These are phyloP conservation scores for Apteryx owenii DNA, from an alignment of 2,113 vertebrate species.

Conservation along the genomic window DNA sequence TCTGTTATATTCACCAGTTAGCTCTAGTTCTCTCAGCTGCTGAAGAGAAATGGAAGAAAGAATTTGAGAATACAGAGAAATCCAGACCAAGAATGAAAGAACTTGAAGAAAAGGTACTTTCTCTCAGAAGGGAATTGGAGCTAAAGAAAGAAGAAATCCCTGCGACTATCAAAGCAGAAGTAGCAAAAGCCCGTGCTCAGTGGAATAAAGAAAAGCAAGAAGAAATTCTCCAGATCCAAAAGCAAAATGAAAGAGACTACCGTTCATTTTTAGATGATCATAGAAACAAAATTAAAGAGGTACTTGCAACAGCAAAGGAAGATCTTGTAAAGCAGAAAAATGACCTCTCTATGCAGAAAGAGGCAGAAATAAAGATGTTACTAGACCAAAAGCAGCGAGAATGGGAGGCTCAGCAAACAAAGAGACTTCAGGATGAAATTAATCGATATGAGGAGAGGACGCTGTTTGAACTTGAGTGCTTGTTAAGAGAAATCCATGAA, in stretches of 20 bases:
- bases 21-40: constrained; percentile 74
- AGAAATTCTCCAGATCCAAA: constrained; percentile 83
- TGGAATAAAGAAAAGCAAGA: constrained; percentile 92
- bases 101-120: constrained; percentile 81
- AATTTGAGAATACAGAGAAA: constrained; percentile 69
- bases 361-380: constrained; percentile 80
- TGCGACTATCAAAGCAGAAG: constrained; percentile 85
- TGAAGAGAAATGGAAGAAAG: constrained; percentile 84
- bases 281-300: constrained; percentile 81
- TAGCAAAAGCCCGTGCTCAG: constrained; percentile 84
- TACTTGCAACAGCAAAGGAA: constrained; percentile 78
- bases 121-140: constrained; percentile 83
- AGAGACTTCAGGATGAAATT: constrained; percentile 72
- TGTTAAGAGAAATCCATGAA: constrained; percentile 78
- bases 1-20: constrained; percentile 53
- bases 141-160: constrained; percentile 81
- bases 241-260: constrained; percentile 83
- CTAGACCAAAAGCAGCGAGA: constrained; percentile 80
- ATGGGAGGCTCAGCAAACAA: constrained; percentile 78
- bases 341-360: constrained; percentile 82
- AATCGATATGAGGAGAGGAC: constrained; percentile 75
- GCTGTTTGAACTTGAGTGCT: constrained; percentile 75
- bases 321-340: constrained; percentile 81
- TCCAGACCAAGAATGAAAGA: constrained; percentile 69
- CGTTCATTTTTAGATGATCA: constrained; percentile 84